Conservation (phyloP, 2,888 invertebrate species). For the Agrenia bidenticulata region DNA sequence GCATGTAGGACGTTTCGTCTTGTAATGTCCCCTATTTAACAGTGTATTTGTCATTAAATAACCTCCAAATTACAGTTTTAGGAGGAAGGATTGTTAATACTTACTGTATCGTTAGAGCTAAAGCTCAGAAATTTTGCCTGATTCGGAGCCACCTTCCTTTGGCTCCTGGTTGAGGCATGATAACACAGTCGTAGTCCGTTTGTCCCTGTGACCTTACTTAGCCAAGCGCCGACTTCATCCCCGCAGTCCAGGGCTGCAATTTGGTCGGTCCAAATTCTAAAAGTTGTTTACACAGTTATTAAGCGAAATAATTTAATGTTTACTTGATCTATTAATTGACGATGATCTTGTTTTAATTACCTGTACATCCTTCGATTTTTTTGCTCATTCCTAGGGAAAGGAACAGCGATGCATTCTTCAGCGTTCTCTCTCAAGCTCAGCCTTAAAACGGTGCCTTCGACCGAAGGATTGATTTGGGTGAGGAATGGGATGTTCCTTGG, state of each 20-base stretch:
- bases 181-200: slow-evolving; percentile 33
- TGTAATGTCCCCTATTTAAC: slow-evolving; percentile 49
- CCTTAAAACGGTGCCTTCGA: slow-evolving; percentile 28
- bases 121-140: slow-evolving; percentile 33
- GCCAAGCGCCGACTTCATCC: slow-evolving; percentile 43
- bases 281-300: background rate
- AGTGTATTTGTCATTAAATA: background rate
- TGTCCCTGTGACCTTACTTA: slow-evolving; percentile 27
- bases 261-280: slow-evolving; percentile 35
- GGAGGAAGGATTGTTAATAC: background rate
- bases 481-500: slow-evolving; percentile 34
- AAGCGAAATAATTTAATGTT: background rate
- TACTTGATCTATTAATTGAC: background rate
- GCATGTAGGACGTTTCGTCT: slow-evolving; percentile 50
- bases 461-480: slow-evolving; percentile 21
- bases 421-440: slow-evolving; percentile 26
- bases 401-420: slow-evolving; percentile 10
- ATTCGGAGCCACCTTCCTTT: slow-evolving; percentile 21
- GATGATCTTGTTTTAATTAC: background rate
- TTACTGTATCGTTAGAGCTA: slow-evolving; percentile 25
- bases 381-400: slow-evolving; percentile 20
- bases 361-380: background rate
- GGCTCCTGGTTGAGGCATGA: slow-evolving; percentile 26
- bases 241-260: slow-evolving; percentile 47
- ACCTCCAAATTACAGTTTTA: background rate